These are phyloP conservation scores for Alouatta palliata DNA, from an alignment of 2,113 vertebrate species.

Conservation along the genomic window DNA sequence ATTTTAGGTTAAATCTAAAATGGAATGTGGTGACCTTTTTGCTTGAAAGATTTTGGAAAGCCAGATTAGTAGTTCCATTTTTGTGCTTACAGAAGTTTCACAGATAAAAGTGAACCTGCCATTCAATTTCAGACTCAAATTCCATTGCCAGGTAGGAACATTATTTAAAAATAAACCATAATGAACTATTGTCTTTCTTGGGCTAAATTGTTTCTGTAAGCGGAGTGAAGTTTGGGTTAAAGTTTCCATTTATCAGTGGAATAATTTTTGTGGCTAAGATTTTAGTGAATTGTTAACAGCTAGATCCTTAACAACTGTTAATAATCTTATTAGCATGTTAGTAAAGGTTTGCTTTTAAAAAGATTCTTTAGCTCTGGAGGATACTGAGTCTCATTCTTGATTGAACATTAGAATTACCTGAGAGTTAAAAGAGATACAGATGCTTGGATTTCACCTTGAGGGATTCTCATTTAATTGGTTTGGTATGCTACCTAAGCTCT, in stretches of 20 bases:
- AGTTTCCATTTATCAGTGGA: not conserved
- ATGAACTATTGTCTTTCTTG: not conserved
- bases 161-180: conserved; percentile 24
- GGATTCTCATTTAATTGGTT: conserved; percentile 1
- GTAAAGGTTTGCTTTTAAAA: not conserved
- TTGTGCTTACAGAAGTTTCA: conserved; percentile 21
- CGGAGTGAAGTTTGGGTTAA: conserved; percentile 22
- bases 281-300: conserved; percentile 42
- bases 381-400: not conserved
- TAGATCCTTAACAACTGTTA: not conserved
- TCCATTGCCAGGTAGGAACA: not conserved
- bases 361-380: not conserved
- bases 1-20: conserved; percentile 58
- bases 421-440: not conserved
- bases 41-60: conserved; percentile 56
- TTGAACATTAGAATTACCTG: not conserved
- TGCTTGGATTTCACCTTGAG: not conserved
- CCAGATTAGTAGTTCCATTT: conserved; percentile 32
- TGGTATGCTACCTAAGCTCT: not conserved
- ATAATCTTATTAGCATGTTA: not conserved
- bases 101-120: not conserved
- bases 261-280: conserved; percentile 35
- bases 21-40: conserved; percentile 10
- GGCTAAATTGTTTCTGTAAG: conserved; percentile 23
- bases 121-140: conserved; percentile 28